These are phyloP conservation scores for Bombus waltoni DNA, from an alignment of 1,140 invertebrate genomes.

Conservation along the genomic window DNA sequence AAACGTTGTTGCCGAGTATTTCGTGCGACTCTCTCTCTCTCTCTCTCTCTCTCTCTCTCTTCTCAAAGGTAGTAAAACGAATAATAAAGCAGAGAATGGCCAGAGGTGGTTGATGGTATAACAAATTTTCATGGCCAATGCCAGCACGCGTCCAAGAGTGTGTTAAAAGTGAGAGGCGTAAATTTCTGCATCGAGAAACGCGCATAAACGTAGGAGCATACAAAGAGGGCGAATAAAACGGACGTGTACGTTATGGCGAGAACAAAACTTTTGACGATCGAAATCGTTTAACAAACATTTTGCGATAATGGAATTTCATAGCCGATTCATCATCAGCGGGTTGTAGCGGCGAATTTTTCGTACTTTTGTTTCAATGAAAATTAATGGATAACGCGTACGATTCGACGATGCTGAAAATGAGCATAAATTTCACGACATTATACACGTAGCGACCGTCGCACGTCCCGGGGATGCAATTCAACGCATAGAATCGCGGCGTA, in stretches of 20 bases:
- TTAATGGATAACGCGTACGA: conserved; percentile 10
- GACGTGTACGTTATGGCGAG: background rate
- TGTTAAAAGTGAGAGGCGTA: conserved; percentile 34
- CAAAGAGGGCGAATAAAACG: background rate
- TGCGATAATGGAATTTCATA: conserved; percentile 29
- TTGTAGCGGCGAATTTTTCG: too few relatives aligned
- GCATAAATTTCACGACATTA: conserved; percentile 32
- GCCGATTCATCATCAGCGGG: background rate
- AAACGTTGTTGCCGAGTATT: background rate
- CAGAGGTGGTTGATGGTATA: background rate
- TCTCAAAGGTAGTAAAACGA: conserved; percentile 19
- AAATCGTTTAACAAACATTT: background rate
- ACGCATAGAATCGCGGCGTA: conserved; percentile 31
- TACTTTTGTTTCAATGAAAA: background rate
- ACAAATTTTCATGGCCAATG: conserved; percentile 32
- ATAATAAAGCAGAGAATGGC: conserved; percentile 1
- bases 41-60: conserved; percentile 9
- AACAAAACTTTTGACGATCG: background rate
- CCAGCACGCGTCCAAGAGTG: conserved; percentile 7
- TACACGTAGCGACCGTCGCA: background rate
- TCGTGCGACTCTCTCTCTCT: background rate
- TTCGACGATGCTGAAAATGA: conserved; percentile 24
- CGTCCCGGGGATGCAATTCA: conserved; percentile 1
- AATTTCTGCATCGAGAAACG: background rate
- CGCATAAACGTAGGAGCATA: background rate